Percentiles rank a stretch among this genome's conserved stretches.
Conservation (phyloP, 2,113 vertebrate species). For the Edolisoma coerulescens region DNA sequence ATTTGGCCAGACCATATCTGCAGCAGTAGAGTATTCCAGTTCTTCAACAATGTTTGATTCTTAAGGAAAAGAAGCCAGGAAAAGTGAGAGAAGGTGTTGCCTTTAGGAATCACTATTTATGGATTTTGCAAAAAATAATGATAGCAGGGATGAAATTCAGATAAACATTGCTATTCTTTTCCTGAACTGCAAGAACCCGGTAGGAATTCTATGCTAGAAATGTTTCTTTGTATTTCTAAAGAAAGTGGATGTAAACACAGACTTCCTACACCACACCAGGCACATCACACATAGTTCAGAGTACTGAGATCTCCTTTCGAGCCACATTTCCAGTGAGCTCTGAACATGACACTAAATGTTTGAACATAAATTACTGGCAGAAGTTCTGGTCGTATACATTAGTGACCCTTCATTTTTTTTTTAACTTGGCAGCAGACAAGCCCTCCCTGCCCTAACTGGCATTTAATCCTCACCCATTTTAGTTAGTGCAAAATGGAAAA, state of each 20-base stretch:
- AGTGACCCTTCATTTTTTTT: background rate
- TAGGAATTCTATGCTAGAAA: background rate
- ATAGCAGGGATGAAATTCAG: background rate
- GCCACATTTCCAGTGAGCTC: background rate
- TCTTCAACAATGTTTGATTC: background rate
- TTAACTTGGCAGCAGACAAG: background rate
- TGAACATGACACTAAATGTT: background rate
- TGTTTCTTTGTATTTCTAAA: background rate
- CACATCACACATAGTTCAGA: background rate
- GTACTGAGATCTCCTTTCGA: background rate
- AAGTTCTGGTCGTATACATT: background rate
- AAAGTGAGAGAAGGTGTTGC: background rate
- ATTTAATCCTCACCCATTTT: background rate
- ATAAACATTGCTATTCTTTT: background rate
- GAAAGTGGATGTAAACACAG: background rate
- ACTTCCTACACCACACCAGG: background rate
- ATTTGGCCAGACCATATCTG: background rate
- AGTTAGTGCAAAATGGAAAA: background rate
- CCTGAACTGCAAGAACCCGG: background rate
- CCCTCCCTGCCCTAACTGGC: background rate
- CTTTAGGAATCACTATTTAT: background rate
- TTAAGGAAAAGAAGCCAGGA: background rate
- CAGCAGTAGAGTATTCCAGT: background rate
- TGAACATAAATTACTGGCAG: background rate
- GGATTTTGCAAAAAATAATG: background rate